Base-by-base conservation (phyloP, 2,888 invertebrate genomes). In the Tubulanus polymorphus region DNA sequence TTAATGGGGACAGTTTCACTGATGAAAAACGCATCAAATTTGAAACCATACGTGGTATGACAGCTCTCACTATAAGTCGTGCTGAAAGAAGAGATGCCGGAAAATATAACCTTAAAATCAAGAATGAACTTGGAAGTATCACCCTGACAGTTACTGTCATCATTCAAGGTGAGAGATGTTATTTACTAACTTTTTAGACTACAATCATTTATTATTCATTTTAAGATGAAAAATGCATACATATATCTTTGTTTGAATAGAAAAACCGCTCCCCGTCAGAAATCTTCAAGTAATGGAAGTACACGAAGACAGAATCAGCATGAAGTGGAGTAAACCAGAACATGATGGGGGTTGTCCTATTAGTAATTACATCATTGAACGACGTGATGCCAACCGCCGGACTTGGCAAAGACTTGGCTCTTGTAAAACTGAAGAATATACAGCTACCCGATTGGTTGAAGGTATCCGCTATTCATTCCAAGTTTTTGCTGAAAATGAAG, bases 391-490 rank as follows among this genome's bases (percentile, higher is more conserved):
- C 32, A 55, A 60, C 30, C 55, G 63, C n/a, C 65, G 67, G 6
- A 62, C 64, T 6, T 74, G 73, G 73, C 61, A 65, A 12, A 64
- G 66, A 29, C 63, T 60, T n/a, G 71, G 67, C 8, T 62, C 63
- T 51, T 61, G 63, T n/a, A 53, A 61, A 20, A 56, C 53, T 23
- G 51, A 51, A 15, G 56, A 54, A 32, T 66, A 57, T 59, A 67
- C 62, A 12, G 62, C 61, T 3, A 56, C 55, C 32, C 64, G 66
- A 32, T 63, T 70, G 10, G 53, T 37, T 25, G 67, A 90, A 0
- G 93, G 92, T 73, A 83, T 93, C 81, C 88, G 87, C 0, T 92
- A 93, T 72, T 89, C 91, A 74, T 93, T 93, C 84, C 84, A 91
- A 18, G 91, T 93, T 1, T 84, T 86, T 50, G 91, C 91, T n/a